phyloP scores from a whole-genome alignment of 2,888 invertebrate species.

The Eupithecia centaureata region DNA sequence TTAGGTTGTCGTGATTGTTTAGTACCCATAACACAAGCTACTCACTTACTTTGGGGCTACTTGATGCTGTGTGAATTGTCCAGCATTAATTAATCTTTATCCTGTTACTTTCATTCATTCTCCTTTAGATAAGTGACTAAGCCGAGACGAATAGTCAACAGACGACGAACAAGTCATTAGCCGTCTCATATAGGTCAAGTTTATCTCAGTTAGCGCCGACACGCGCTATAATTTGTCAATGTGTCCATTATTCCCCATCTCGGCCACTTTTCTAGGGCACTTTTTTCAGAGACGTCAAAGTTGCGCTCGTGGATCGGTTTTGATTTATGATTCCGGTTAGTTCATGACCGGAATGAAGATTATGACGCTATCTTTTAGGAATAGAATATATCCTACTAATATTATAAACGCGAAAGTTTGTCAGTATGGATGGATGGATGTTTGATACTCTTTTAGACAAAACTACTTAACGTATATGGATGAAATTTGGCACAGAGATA shows the following conservation, averaged over 20 bases:
- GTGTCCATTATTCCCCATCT: constrained; percentile 24
- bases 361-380: constrained; percentile 47
- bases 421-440: no score
- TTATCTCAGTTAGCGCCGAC: constrained; percentile 28
- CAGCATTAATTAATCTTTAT: no score
- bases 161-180: constrained; percentile 4
- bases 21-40: no score
- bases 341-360: constrained; percentile 58
- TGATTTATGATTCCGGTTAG: constrained; percentile 55
- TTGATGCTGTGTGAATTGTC: no score
- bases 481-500: no score
- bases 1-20: no score
- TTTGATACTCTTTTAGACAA: no score
- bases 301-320: constrained; percentile 46
- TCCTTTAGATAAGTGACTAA: neutral
- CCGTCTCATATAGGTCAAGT: constrained; percentile 16
- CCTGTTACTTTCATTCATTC: neutral
- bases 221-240: constrained; percentile 14
- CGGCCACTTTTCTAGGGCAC: constrained; percentile 15
- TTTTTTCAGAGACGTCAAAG: constrained; percentile 52
- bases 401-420: no score
- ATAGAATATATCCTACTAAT: no score
- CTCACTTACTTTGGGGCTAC: no score
- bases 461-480: no score
- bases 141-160: neutral